Conservation (phyloP, 2,888 invertebrate genomes). For the Dryobota labecula region DNA sequence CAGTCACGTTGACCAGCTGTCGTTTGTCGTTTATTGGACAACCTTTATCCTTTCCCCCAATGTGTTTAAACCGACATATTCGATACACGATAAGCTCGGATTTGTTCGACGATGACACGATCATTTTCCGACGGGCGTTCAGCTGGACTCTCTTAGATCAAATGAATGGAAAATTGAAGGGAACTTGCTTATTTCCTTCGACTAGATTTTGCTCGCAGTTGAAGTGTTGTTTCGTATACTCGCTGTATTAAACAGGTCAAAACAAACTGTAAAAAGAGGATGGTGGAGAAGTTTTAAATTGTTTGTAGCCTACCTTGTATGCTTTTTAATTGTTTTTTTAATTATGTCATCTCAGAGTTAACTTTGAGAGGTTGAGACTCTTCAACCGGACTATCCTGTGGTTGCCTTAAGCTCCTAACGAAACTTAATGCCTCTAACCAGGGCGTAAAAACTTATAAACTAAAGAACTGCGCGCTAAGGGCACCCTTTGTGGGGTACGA, state of each 20-base stretch:
- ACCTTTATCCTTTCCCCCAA: slow-evolving; percentile 1
- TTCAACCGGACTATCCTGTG: no score
- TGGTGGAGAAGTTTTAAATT: background rate
- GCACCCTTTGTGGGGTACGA: no score
- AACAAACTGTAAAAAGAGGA: background rate
- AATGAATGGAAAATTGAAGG: slow-evolving; percentile 36
- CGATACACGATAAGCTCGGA: slow-evolving; percentile 46
- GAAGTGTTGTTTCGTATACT: background rate
- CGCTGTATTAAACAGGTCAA: background rate
- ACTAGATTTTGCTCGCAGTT: background rate
- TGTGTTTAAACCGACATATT: slow-evolving; percentile 32
- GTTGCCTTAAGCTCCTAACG: no score
- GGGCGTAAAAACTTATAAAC: no score
- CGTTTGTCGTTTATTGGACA: slow-evolving; percentile 47
- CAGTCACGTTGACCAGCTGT: slow-evolving; percentile 48
- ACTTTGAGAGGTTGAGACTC: no score
- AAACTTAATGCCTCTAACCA: no score
- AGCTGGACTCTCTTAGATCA: slow-evolving; percentile 18
- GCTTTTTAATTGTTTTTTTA: no score
- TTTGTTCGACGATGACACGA: slow-evolving; percentile 42
- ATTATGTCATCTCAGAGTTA: no score
- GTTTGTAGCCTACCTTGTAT: no score
- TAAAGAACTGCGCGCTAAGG: no score
- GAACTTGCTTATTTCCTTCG: background rate
- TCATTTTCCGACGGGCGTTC: slow-evolving; percentile 22